phyloP scores from a whole-genome alignment of 2,888 invertebrate genomes.

The Sipha maydis region DNA sequence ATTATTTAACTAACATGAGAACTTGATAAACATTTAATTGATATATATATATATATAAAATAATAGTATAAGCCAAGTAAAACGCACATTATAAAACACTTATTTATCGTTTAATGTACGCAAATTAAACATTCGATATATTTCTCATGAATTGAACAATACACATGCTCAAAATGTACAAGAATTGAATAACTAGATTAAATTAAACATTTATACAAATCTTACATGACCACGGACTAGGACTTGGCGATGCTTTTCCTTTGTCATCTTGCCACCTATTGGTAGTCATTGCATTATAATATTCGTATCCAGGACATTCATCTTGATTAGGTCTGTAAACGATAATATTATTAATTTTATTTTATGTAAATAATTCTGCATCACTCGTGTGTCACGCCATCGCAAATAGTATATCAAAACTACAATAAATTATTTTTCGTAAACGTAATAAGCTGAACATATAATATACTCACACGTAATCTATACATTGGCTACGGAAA shows the following conservation, averaged over 20 bases:
- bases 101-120: not conserved
- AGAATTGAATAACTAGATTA: not conserved
- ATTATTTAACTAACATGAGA: no score
- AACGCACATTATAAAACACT: no score
- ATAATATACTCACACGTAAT: constrained; percentile 71
- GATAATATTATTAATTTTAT: not conserved
- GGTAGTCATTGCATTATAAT: constrained; percentile 48
- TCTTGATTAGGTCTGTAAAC: constrained; percentile 48
- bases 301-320: constrained; percentile 54
- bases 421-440: not conserved
- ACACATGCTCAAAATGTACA: not conserved
- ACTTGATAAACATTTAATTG: no score
- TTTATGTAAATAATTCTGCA: no score
- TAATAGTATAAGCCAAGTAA: not conserved
- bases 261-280: constrained; percentile 55
- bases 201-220: not conserved
- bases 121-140: not conserved
- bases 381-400: no score
- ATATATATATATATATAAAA: no score
- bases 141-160: not conserved
- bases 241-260: constrained; percentile 26
- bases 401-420: no score
- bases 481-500: constrained; percentile 72
- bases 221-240: constrained; percentile 40
- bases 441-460: not conserved